phyloP scores from a whole-genome alignment of 2,888 invertebrate genomes.

The Macrosoma leucophasiata region DNA sequence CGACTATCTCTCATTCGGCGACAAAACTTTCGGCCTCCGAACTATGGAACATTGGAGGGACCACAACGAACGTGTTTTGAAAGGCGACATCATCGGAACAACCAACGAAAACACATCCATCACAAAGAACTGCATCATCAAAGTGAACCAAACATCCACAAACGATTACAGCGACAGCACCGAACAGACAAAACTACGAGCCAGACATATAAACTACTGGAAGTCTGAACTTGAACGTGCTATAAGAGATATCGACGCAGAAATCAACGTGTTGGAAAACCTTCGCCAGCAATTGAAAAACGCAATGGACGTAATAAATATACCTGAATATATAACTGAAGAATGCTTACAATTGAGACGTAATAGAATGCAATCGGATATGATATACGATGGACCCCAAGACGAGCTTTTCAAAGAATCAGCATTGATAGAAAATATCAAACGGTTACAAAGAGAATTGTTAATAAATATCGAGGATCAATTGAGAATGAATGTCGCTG shows the following conservation, averaged over 20 bases:
- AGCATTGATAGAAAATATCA: slow-evolving; percentile 81
- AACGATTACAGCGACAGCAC: slow-evolving; percentile 58
- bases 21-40: slow-evolving; percentile 45
- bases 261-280: slow-evolving; percentile 51
- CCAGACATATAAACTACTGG: slow-evolving; percentile 66
- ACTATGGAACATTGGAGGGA: slow-evolving; percentile 55
- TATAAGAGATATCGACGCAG: slow-evolving; percentile 58
- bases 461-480: slow-evolving; percentile 82
- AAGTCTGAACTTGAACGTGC: slow-evolving; percentile 61
- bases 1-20: slow-evolving; percentile 54
- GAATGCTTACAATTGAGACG: slow-evolving; percentile 82
- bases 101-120: slow-evolving; percentile 59
- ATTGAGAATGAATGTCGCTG: slow-evolving; percentile 81
- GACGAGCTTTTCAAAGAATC: slow-evolving; percentile 84
- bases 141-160: slow-evolving; percentile 62
- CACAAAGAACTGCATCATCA: slow-evolving; percentile 62
- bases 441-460: slow-evolving; percentile 77
- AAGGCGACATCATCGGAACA: slow-evolving; percentile 58
- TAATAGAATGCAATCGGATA: slow-evolving; percentile 81
- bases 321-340: slow-evolving; percentile 67
- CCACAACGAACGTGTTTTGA: slow-evolving; percentile 51
- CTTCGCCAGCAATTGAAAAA: slow-evolving; percentile 64
- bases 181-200: slow-evolving; percentile 53
- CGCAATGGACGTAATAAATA: slow-evolving; percentile 53
- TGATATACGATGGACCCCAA: slow-evolving; percentile 84